Evolutionary conservation across 2,888 invertebrate species (phyloP).

Genomic region (Ornithoptera priamus): DNA sequence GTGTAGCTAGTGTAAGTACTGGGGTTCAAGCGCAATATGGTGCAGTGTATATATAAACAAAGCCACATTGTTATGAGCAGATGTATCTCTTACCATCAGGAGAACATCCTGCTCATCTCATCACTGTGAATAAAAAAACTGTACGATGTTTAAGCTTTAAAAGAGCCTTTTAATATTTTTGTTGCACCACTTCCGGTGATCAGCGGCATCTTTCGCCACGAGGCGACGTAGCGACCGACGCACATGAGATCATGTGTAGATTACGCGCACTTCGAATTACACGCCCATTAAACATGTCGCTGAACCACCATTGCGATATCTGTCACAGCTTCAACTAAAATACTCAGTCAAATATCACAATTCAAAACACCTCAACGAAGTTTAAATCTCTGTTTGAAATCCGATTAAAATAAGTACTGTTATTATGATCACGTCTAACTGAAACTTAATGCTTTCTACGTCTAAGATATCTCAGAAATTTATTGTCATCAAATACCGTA

Average conservation of each 20-base stretch:
- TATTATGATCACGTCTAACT: background rate
- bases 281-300: conserved; percentile 41
- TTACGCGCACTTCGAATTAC: conserved; percentile 42
- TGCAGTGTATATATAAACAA: no score
- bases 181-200: conserved; percentile 34
- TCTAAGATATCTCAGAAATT: no score
- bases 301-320: conserved; percentile 35
- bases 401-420: background rate
- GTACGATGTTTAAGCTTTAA: background rate
- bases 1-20: no score
- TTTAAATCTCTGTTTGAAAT: conserved; percentile 14
- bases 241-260: conserved; percentile 35
- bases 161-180: conserved; percentile 35
- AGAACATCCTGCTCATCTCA: no score
- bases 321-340: conserved; percentile 9
- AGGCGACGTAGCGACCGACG: conserved; percentile 11
- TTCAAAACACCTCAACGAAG: conserved; percentile 11
- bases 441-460: background rate
- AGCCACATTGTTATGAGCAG: no score
- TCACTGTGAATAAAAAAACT: no score
- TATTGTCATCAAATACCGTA: no score
- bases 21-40: no score
- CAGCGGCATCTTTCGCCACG: conserved; percentile 20
- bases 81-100: no score
- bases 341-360: conserved; percentile 22